These are phyloP conservation scores for Hoplodrina blanda DNA, from an alignment of 2,888 invertebrate species.

Conservation along the genomic window DNA sequence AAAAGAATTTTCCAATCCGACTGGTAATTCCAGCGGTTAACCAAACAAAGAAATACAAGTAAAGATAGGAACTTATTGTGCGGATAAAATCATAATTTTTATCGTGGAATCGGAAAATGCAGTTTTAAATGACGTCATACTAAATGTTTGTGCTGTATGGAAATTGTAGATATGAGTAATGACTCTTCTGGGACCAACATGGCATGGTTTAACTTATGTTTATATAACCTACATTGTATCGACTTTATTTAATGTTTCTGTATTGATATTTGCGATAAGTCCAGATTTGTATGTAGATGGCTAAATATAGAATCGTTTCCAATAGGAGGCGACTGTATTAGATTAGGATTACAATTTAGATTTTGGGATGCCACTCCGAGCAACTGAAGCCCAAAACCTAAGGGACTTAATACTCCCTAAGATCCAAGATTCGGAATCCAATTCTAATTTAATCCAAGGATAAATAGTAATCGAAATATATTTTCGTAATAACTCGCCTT, in stretches of 20 bases:
- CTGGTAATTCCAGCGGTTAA: too few relatives aligned
- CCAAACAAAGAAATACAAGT: too few relatives aligned
- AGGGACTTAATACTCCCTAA: slow-evolving; percentile 30
- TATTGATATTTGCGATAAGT: slow-evolving; percentile 27
- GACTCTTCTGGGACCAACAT: slow-evolving; percentile 14
- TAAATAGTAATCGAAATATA: slow-evolving; percentile 53
- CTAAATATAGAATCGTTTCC: not conserved
- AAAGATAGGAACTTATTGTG: not conserved
- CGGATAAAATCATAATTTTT: slow-evolving; percentile 10
- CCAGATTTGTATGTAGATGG: not conserved
- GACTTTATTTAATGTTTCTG: slow-evolving; percentile 21
- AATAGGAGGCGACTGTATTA: slow-evolving; percentile 19
- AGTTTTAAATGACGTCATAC: slow-evolving; percentile 17
- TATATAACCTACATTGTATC: slow-evolving; percentile 21
- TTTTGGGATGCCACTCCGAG: slow-evolving; percentile 1
- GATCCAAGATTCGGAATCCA: slow-evolving; percentile 30
- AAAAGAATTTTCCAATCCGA: too few relatives aligned
- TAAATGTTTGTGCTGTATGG: slow-evolving; percentile 17
- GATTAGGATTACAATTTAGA: slow-evolving; percentile 18
- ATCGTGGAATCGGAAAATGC: slow-evolving; percentile 15
- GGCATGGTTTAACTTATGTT: slow-evolving; percentile 18
- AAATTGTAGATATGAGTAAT: slow-evolving; percentile 43
- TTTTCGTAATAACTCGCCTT: slow-evolving; percentile 46
- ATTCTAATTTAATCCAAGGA: slow-evolving; percentile 48
- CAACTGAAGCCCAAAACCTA: slow-evolving; percentile 10